A percentile compares a stretch with the other conserved stretches of the same genome.
phyloP scores from a whole-genome alignment of 2,888 invertebrate genomes.

The Melanargia galathea region DNA sequence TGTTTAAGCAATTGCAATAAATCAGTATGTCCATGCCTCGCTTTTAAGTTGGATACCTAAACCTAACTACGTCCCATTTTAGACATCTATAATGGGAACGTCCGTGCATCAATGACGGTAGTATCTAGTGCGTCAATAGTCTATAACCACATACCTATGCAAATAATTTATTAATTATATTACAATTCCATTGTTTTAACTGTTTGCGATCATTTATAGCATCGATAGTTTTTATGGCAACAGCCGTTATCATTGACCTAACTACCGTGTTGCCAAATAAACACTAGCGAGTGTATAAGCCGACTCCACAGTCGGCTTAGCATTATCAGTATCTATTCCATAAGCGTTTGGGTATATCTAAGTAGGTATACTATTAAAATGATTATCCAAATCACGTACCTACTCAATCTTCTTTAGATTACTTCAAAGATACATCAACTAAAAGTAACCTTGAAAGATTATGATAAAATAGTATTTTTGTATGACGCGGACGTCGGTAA shows the following conservation, averaged over 20 bases:
- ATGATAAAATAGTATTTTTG: conserved; percentile 17
- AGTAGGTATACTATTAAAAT: background rate
- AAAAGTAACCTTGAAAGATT: conserved; percentile 22
- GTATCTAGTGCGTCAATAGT: conserved; percentile 62
- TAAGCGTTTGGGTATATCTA: background rate
- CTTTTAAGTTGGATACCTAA: conserved; percentile 54
- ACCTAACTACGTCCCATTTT: conserved; percentile 67
- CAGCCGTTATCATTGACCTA: background rate
- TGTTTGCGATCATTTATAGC: conserved; percentile 4
- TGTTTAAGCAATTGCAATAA: conserved; percentile 55
- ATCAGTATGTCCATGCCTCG: conserved; percentile 55
- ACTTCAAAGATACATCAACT: background rate
- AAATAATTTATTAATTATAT: conserved; percentile 28
- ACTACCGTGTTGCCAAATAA: background rate
- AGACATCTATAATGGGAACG: conserved; percentile 51
- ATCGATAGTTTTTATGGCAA: background rate
- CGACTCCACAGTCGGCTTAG: background rate
- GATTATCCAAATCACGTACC: conserved; percentile 4
- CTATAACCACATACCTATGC: conserved; percentile 25
- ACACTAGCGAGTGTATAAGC: no score
- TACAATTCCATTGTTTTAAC: conserved; percentile 24
- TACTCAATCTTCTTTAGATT: conserved; percentile 15
- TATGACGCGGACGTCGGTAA: background rate
- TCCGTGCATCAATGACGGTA: conserved; percentile 61
- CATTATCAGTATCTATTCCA: background rate